Base-by-base conservation (phyloP, 1,140 invertebrate genomes). In the Artemia franciscana region DNA sequence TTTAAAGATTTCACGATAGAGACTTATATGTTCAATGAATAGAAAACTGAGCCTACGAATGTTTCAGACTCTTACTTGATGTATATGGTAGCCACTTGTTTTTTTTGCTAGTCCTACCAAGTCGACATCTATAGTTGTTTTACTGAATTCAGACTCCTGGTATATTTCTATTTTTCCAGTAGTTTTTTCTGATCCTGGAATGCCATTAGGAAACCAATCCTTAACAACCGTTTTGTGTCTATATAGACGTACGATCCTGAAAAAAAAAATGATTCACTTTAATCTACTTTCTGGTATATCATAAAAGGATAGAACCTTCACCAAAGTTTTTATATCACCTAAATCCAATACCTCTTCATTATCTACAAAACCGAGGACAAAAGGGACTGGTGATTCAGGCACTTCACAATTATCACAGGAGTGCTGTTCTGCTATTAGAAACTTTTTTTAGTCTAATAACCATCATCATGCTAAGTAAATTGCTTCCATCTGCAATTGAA, bases 201-300 rank as follows among this genome's bases (percentile, higher is more conserved):
- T 75, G 1, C 84, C 85, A 72, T 91, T 90, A 21, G 84, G 80
- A 73, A 84, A 89, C 88, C 88, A 91, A 69, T 90, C 84, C 69
- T 81, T 83, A 0, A 81, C 84, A 7, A 91, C 86, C 5, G 84
- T 86, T 74, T 91, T 91, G 63, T 85, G 78, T 9, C 85, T 77
- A 68, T 85, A 84, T 4, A 84, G 74, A 5, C 82, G 79, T 51
- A 78, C 78, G 59, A 91, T 82, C 62, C 86, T 89, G 68, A 74
- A 64, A 61, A 66, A 66, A 24, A 68, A 64, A 39, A 26, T 39
- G n/a, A n/a, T n/a, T n/a, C n/a, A n/a, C 24, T 9, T 24, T 23
- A 30, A 24, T 4, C n/a, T 60, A 28, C n/a, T 58, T 12, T 12
- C 25, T 60, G 18, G 5, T 5, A 24, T 60, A 60, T 4, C 25